Conservation (phyloP, 2,113 vertebrate species). For the Micromys minutus region DNA sequence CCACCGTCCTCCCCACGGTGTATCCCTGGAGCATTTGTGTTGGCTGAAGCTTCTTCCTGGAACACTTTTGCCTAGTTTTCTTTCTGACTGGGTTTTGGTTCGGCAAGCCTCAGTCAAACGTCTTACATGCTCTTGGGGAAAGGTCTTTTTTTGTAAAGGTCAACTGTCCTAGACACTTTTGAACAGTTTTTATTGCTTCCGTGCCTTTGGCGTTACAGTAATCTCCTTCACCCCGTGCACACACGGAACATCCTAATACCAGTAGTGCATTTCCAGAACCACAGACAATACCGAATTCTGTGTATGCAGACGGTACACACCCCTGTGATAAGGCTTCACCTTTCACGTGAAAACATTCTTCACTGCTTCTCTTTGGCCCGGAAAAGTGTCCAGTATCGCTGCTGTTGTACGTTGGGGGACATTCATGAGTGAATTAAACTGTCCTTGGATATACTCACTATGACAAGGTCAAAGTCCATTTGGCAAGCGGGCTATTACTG, state of each 20-base stretch:
- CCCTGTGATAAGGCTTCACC: background rate
- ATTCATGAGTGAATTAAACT: background rate
- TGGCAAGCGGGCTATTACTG: too few relatives aligned
- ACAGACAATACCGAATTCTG: background rate
- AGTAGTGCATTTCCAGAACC: too few relatives aligned
- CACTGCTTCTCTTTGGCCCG: background rate
- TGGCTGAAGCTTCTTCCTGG: background rate
- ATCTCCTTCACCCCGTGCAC: background rate
- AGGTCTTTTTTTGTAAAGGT: background rate
- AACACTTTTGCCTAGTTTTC: background rate
- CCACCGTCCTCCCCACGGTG: background rate
- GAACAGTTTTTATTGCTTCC: background rate
- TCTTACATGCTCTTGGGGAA: background rate
- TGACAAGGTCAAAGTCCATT: background rate
- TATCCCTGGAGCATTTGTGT: accelerated
- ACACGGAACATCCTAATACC: background rate
- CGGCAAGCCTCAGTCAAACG: background rate
- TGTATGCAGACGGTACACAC: too few relatives aligned
- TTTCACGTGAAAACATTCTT: background rate
- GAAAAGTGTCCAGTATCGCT: background rate
- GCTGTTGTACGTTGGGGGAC: too few relatives aligned
- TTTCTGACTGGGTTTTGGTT: background rate
- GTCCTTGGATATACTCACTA: background rate
- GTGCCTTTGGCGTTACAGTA: background rate
- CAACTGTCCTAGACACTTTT: background rate